Percentiles rank a stretch among this genome's conserved stretches.
These are phyloP conservation scores for Geodia barretti DNA, from an alignment of 37 sponge, comb jelly and placozoan species.

Conservation along the genomic window DNA sequence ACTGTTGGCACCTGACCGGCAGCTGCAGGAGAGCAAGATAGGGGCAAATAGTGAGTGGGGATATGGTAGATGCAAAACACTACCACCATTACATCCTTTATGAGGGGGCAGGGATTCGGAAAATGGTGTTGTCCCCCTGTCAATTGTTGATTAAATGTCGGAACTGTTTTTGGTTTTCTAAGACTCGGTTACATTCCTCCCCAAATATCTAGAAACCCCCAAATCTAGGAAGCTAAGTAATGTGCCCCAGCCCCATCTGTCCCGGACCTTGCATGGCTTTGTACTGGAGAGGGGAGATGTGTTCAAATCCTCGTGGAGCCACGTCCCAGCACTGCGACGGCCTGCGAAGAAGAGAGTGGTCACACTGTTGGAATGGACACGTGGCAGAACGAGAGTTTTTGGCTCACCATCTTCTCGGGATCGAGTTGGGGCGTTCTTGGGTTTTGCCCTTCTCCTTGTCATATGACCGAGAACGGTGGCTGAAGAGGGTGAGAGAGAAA, in stretches of 20 bases:
- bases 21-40: slow-evolving; percentile 59
- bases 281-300: slow-evolving; percentile 98
- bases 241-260: no score
- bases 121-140: no score
- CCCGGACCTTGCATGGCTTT: slow-evolving; percentile 96
- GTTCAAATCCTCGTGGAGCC: slow-evolving; percentile 97
- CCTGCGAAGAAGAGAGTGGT: slow-evolving; percentile 28
- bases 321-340: slow-evolving; percentile 92
- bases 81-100: no score
- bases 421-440: neutral
- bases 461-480: neutral
- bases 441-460: slow-evolving; percentile 1
- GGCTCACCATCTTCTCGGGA: slow-evolving; percentile 23
- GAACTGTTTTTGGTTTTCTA: no score
- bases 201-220: no score
- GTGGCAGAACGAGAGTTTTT: neutral
- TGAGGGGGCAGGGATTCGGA: no score
- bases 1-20: slow-evolving; percentile 95
- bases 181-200: no score
- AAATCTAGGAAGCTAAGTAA: no score
- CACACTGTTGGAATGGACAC: neutral
- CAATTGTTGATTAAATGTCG: no score
- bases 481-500: neutral
- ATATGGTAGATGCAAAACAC: no score
- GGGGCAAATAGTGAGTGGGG: no score